These are phyloP conservation scores for Huso huso DNA, from an alignment of 2,797 vertebrate species.

Conservation along the genomic window DNA sequence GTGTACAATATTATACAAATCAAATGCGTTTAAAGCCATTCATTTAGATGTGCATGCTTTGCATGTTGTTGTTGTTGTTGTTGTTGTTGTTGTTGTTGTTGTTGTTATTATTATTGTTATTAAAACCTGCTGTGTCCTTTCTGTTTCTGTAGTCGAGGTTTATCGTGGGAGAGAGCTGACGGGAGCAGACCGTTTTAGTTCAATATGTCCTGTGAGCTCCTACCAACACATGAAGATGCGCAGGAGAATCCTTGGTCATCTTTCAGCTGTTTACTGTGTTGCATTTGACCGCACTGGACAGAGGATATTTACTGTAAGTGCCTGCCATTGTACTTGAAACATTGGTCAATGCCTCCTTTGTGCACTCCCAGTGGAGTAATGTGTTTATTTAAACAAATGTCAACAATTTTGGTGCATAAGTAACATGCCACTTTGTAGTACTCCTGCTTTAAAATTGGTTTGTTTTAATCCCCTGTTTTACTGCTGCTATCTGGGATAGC, in stretches of 20 bases:
- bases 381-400: too few species aligned
- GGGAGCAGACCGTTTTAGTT: slow-evolving; percentile 74
- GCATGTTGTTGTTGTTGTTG: too few species aligned
- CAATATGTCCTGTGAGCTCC: slow-evolving; percentile 79
- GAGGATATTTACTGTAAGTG: slow-evolving; percentile 95
- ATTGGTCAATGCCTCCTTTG: neutral
- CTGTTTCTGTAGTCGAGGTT: slow-evolving; percentile 69
- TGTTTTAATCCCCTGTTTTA: too few species aligned
- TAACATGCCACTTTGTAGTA: too few species aligned
- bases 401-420: too few species aligned
- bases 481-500: too few species aligned
- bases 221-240: slow-evolving; percentile 92
- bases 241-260: slow-evolving; percentile 90
- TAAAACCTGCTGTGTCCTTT: neutral
- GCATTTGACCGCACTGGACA: slow-evolving; percentile 94
- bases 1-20: too few species aligned
- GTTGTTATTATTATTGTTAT: neutral
- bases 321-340: neutral
- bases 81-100: too few species aligned
- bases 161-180: slow-evolving; percentile 80
- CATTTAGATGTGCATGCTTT: too few species aligned
- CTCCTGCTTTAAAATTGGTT: too few species aligned
- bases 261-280: slow-evolving; percentile 96
- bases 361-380: neutral
- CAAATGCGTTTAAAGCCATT: too few species aligned